Conservation (phyloP, 1,140 invertebrate genomes). For the Pollicipes pollicipes region DNA sequence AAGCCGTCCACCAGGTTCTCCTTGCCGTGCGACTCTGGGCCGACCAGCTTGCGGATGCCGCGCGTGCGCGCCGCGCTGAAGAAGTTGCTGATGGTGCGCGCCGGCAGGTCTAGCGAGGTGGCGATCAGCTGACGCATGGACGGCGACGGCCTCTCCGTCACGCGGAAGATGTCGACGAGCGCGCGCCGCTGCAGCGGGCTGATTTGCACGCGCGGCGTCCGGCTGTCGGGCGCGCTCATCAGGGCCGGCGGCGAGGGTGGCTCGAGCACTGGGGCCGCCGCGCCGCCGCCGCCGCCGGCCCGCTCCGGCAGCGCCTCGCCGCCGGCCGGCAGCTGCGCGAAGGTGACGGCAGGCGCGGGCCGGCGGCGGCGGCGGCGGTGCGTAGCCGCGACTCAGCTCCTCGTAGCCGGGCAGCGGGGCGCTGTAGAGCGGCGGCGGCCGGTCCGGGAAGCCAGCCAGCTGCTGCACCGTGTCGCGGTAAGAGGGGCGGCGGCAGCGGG, state of each 20-base stretch:
- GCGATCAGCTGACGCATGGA: not conserved
- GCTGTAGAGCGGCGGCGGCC: not conserved
- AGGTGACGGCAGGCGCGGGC: not conserved
- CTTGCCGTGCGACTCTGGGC: not conserved
- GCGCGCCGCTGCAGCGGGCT: not conserved
- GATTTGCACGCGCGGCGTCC: not conserved
- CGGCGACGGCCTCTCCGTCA: not conserved
- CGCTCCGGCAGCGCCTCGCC: not conserved
- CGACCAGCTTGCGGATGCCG: not conserved
- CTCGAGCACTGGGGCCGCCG: no score
- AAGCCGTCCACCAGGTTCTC: not conserved
- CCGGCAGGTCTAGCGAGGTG: not conserved
- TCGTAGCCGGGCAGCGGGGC: not conserved
- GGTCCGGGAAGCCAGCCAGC: not conserved
- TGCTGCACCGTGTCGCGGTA: not conserved
- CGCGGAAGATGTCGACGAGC: constrained; percentile 1
- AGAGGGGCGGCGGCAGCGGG: no score
- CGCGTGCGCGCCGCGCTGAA: constrained; percentile 3
- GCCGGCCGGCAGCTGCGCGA: not conserved
- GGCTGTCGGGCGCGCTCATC: not conserved
- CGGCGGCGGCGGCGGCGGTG: no score
- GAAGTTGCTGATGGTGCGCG: not conserved
- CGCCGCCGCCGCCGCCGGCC: no score
- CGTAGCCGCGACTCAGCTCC: not conserved
- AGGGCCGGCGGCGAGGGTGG: not conserved